Conservation (phyloP, 2,888 invertebrate species). For the Disparrhopalites patrizii region DNA sequence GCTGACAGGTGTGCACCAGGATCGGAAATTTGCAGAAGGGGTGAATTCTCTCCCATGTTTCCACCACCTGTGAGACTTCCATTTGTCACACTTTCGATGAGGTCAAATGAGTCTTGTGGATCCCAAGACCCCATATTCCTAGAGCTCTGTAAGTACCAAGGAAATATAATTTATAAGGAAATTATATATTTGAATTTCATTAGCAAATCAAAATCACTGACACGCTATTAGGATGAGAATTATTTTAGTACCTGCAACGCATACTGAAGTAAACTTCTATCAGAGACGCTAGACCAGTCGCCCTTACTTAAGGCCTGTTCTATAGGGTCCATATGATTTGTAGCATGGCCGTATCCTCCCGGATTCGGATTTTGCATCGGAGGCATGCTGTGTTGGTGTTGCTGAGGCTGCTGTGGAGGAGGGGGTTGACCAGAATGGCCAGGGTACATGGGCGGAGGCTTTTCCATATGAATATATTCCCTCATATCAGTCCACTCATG, state of each 20-base stretch:
- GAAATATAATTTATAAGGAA: background rate
- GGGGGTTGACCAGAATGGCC: slow-evolving; percentile 35
- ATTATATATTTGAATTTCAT: no score
- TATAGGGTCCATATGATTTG: slow-evolving; percentile 45
- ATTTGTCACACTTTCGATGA: slow-evolving; percentile 48
- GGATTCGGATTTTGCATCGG: slow-evolving; percentile 33
- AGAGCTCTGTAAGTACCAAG: slow-evolving; percentile 36
- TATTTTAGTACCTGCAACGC: slow-evolving; percentile 44
- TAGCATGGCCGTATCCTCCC: slow-evolving; percentile 38
- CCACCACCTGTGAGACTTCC: slow-evolving; percentile 42
- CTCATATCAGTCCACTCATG: slow-evolving; percentile 46
- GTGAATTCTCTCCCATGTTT: slow-evolving; percentile 44
- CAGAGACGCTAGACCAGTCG: slow-evolving; percentile 47
- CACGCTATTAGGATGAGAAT: background rate
- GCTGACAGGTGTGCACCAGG: slow-evolving; percentile 43
- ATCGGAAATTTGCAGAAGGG: slow-evolving; percentile 47
- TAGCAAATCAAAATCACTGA: no score
- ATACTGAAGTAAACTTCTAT: slow-evolving; percentile 47
- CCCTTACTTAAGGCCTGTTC: slow-evolving; percentile 47
- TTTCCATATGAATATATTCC: slow-evolving; percentile 48
- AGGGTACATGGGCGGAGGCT: slow-evolving; percentile 47
- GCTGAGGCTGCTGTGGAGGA: slow-evolving; percentile 37
- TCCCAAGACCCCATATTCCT: slow-evolving; percentile 47
- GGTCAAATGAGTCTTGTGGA: slow-evolving; percentile 48
- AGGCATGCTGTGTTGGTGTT: slow-evolving; percentile 39